A percentile compares a stretch with the other conserved stretches of the same genome.
phyloP scores from a whole-genome alignment of 2,888 invertebrate species.

The Exephanes ischioxanthus region DNA sequence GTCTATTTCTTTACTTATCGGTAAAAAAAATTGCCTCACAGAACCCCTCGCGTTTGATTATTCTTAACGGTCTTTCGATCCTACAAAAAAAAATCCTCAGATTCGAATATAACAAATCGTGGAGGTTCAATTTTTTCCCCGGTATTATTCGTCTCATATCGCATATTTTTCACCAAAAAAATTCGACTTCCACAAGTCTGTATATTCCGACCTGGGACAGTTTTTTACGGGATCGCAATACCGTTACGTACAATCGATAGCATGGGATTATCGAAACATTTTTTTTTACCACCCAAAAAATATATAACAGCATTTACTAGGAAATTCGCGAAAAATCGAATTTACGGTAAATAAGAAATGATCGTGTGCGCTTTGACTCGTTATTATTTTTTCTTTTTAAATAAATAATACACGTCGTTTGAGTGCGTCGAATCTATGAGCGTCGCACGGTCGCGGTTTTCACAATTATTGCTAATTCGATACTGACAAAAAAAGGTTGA shows the following conservation, averaged over 20 bases:
- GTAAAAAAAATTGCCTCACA: background rate
- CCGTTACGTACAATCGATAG: background rate
- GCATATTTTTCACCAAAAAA: background rate
- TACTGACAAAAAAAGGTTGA: constrained; percentile 26
- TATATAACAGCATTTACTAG: background rate
- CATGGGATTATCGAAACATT: background rate
- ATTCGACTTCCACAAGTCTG: background rate
- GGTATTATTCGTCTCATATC: no score
- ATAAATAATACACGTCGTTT: constrained; percentile 11
- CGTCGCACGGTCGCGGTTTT: constrained; percentile 11
- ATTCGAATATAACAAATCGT: background rate
- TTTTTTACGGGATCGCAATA: background rate
- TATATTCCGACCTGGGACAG: background rate
- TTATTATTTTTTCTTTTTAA: background rate
- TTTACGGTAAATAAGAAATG: background rate
- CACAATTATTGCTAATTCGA: constrained; percentile 10
- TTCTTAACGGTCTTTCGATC: background rate
- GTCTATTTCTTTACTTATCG: background rate
- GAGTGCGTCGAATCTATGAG: constrained; percentile 23
- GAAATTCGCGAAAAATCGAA: background rate
- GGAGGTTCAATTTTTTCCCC: background rate
- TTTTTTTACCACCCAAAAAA: background rate
- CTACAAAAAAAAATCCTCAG: background rate
- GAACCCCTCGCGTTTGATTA: no score
- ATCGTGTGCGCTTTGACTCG: constrained; percentile 28